Evolutionary conservation across 2,113 vertebrate genomes (phyloP).

Genomic region (Poeciliopsis retropinna): DNA sequence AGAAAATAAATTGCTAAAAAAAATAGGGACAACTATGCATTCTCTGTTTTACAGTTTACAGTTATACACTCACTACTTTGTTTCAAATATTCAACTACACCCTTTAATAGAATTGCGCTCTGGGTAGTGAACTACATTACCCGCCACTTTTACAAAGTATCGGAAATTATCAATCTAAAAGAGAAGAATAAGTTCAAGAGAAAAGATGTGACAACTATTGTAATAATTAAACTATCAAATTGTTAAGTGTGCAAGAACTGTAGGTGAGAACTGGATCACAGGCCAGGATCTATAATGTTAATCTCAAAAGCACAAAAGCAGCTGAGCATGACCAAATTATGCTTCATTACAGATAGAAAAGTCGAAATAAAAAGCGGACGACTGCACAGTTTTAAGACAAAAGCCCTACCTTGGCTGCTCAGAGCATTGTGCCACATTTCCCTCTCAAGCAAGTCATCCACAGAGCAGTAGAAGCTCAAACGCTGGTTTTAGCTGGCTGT

Average conservation of each 20-base stretch:
- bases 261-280: background rate
- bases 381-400: conserved; percentile 7
- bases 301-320: background rate
- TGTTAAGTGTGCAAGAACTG: background rate
- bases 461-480: conserved; percentile 39
- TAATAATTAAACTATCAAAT: background rate
- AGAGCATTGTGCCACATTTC: conserved; percentile 62
- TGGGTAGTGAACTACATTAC: background rate
- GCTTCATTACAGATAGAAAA: background rate
- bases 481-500: conserved; percentile 45
- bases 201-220: background rate
- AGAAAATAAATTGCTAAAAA: too few species aligned
- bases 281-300: background rate
- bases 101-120: background rate
- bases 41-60: too few species aligned
- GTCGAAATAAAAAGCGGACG: background rate
- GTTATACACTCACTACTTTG: too few species aligned
- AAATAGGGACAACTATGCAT: too few species aligned
- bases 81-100: background rate
- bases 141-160: background rate
- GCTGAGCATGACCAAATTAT: background rate
- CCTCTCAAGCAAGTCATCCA: conserved; percentile 54
- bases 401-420: conserved; percentile 66
- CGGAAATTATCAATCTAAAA: background rate
- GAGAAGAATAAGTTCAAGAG: background rate